Base-by-base conservation (phyloP, 2,888 invertebrate genomes). In the Torymus texanus region DNA sequence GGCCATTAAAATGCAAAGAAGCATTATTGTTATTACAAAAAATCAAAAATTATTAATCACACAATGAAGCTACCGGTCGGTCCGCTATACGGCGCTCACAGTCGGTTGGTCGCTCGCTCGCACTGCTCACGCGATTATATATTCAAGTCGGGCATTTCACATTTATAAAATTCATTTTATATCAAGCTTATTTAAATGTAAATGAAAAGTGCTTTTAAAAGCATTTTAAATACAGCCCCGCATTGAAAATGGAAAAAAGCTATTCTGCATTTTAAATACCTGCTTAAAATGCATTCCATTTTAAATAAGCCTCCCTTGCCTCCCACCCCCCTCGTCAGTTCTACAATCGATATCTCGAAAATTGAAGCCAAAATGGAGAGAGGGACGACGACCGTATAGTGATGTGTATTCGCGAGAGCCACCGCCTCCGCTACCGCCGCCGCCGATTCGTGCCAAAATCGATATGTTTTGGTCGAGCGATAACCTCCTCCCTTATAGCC, bases 91-190 rank as follows among this genome's bases (percentile, higher is more conserved):
- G 29, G 4, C 29, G 4, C 29, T 21, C 21, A 21, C 21, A 21
- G 21, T 21, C 2, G 21, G 21, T 21, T 2, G 21, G 1, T 21
- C 21, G 21, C 1, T 21, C 21, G 21, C 1, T 29, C 4, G 5
- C 21, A 3, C 5, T 5, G 4, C 21, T 3, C 50, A 5, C 16
- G 18, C 56, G 13, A 67, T 75, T 76, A 72, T 62, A 29, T 63
- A 67, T 71, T 75, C 59, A 18, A 61, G 68, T 75, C 62, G 18
- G 67, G 21, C 56, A 67, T 72, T 75, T 75, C 65, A 68, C 67
- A 79, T 79, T 79, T 76, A 79, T 75, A 67, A 75, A 79, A 79
- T 79, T 79, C 75, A 79, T 75, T 79, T 75, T 72, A 75, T 71
- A 79, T 76, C 72, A 67, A 75, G 66, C 72, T 79, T 79, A 75